Base-by-base conservation (phyloP, 2,888 invertebrate genomes). In the Pachydiplax longipennis region DNA sequence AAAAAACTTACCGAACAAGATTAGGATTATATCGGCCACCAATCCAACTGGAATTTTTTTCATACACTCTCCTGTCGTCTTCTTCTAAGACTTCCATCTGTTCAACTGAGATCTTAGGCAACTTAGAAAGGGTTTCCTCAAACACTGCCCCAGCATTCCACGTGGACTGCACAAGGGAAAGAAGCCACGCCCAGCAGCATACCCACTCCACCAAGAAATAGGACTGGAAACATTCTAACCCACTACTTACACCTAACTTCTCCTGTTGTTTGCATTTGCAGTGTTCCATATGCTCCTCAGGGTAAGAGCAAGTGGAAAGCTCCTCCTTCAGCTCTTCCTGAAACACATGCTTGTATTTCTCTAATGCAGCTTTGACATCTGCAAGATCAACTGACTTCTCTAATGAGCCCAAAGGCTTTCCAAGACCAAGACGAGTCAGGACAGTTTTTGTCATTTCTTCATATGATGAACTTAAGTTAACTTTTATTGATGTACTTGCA, bases 121-220 rank as follows among this genome's bases (percentile, higher is more conserved):
- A 53, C 58, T 92, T 92, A n/a, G 92, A 91, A 18, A 94, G 82
- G 48, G 92, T 92, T 58, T 93, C 92, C 91, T 94, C 94, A 35
- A 94, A 81, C 91, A 94, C 93, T 15, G 92, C 92, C 13, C 93
- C 93, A 91, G 94, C 94, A 90, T 93, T 93, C 90, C 93, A 92
- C 3, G 93, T 91, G 18, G 93, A 93, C 92, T 93, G 92, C 2
- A 93, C 94, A 25, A 95, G 92, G 91, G 94, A 95, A 15, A 95
- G 92, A 91, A 95, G 94, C 94, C 95, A 95, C 18, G 94, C 94
- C 91, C 95, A 94, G 92, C 95, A 95, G 82, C 94, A 93, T 15
- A 95, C 93, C 93, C 95, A 94, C 92, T 95, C 95, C 22, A 95
- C 95, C 37, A 94, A 92, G 81, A 94, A 93, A 92, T 95, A 94